Percentiles rank a stretch among this genome's conserved stretches.
These are phyloP conservation scores for Galeopterus variegatus DNA, from an alignment of 2,113 vertebrate species.

Conservation along the genomic window DNA sequence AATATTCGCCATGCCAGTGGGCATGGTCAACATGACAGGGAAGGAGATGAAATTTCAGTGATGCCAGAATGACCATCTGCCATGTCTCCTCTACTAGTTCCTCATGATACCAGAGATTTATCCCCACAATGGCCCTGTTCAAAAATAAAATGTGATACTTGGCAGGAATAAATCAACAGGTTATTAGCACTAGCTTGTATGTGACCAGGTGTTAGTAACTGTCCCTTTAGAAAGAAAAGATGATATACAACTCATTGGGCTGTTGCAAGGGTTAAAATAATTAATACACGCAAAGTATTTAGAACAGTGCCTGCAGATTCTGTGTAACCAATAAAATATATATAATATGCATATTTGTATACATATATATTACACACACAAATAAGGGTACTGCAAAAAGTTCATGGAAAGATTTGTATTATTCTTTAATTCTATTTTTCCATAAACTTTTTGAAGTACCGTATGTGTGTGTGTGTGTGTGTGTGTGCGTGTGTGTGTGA, in stretches of 20 bases:
- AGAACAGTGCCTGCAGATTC: slow-evolving; percentile 16
- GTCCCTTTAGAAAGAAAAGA: background rate
- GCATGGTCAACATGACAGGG: background rate
- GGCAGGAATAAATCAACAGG: background rate
- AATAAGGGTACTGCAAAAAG: too few species aligned
- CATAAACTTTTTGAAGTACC: too few species aligned
- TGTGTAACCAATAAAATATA: background rate
- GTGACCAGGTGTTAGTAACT: background rate
- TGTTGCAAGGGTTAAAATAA: background rate
- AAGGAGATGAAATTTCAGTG: slow-evolving; percentile 3
- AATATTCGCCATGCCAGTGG: background rate
- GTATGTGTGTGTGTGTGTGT: too few species aligned
- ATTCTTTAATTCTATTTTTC: too few species aligned
- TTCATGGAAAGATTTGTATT: too few species aligned
- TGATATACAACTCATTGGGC: background rate
- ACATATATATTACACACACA: background rate
- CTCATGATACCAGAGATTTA: background rate
- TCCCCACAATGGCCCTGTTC: background rate
- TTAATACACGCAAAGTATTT: background rate
- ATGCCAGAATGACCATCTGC: background rate
- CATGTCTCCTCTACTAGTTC: background rate
- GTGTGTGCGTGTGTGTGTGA: background rate
- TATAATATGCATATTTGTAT: background rate
- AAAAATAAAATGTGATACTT: slow-evolving; percentile 23
- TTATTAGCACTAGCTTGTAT: background rate